Evolutionary conservation across 2,888 invertebrate genomes (phyloP), one percentile per base, ranked within the genome.

Genomic region (Caenorhabditis auriculariae): DNA sequence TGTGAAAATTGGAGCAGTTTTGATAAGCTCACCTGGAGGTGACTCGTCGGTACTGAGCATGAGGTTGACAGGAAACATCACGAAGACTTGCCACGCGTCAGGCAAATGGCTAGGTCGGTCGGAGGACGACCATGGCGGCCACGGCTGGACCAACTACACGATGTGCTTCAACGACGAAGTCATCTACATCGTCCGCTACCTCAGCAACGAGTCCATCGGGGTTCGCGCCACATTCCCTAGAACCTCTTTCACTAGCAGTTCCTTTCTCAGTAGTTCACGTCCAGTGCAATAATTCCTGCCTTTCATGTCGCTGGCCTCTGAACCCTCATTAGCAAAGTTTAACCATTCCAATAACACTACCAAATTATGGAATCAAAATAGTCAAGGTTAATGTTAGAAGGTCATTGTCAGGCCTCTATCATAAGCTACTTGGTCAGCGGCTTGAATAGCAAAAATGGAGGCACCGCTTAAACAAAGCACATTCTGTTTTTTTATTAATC

Each of bases 101-200:
- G 81, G 81, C 38, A 59, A 64, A 23, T 81, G 81, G 81, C 62
- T 71, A 58, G 71, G 71, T 24, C 52, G 66, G 15, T 69, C 62
- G 37, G 63, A 60, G 32, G 75, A 76, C 47, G 64, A 66, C 48
- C 44, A 60, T 2, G 60, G 66, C 4, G 54, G 66, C 2, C 60
- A 65, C 26, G 82, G 82, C n/a, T 82, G 78, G 79, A 82, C 82
- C 45, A 77, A 82, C 64, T 82, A 74, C 63, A 74, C 71, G 5
- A 66, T 73, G 72, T 82, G 82, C 66, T 75, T 75, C 62, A 76
- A 74, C 4, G 67, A 75, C 26, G 77, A 82, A 54, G 72, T 72
- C 47, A 66, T 67, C 55, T 69, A 75, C 60, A 80, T 80, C 54
- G 75, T 80, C 74, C 57, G 67, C 53, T 72, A 78, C 58, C 63